A percentile compares a stretch with the other conserved stretches of the same genome.
Conservation (phyloP, 1,140 invertebrate species). For the Drosophila erecta region DNA sequence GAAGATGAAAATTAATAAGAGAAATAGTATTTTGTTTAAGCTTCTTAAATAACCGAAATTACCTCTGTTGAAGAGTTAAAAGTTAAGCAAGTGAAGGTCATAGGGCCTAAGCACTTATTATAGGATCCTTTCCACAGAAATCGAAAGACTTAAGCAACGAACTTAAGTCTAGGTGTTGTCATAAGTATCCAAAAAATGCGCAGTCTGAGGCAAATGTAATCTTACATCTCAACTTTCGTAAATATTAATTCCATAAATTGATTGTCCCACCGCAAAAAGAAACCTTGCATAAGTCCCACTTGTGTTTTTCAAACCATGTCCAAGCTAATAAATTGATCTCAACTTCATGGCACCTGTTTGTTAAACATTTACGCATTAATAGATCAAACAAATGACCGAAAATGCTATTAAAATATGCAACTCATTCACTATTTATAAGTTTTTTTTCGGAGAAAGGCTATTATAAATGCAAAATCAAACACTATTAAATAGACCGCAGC, state of each 20-base stretch:
- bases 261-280: conserved; percentile 4
- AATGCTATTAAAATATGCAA: conserved; percentile 26
- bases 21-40: too few species aligned
- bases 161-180: neutral
- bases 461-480: conserved; percentile 12
- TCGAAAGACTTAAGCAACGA: conserved; percentile 52
- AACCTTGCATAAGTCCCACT: conserved; percentile 16
- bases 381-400: conserved; percentile 22
- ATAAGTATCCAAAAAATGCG: neutral
- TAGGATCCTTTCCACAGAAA: neutral
- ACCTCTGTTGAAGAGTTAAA: neutral
- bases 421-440: conserved; percentile 34
- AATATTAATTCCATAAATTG: conserved; percentile 5
- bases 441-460: conserved; percentile 26
- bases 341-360: conserved; percentile 31
- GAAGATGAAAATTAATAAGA: neutral
- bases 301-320: too few species aligned
- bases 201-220: neutral
- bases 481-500: conserved; percentile 12
- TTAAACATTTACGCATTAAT: conserved; percentile 13
- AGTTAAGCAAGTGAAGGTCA: neutral
- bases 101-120: too few species aligned
- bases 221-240: neutral
- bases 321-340: conserved; percentile 10
- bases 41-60: too few species aligned